Percentiles rank a stretch among this genome's conserved stretches.
Conservation (phyloP, 2,113 vertebrate genomes). For the Pluvianellus socialis region DNA sequence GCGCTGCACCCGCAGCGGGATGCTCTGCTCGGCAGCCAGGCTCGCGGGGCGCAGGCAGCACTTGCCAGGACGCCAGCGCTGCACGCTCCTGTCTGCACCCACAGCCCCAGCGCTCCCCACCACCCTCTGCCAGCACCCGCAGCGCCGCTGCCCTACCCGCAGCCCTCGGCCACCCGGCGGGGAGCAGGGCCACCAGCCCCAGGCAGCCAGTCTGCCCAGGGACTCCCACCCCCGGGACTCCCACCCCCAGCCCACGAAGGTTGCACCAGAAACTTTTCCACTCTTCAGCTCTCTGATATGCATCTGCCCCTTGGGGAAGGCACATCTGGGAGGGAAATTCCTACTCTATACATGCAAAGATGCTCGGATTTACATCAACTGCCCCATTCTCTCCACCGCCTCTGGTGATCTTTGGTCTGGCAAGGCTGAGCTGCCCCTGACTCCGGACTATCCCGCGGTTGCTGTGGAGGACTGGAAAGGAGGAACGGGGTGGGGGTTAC, state of each 20-base stretch:
- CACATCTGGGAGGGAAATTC: neutral
- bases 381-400: neutral
- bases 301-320: neutral
- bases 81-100: neutral
- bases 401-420: neutral
- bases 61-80: accelerated
- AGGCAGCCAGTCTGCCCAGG: neutral
- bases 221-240: neutral
- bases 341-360: neutral
- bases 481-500: too few species aligned
- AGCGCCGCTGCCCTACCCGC: neutral
- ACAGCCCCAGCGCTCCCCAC: neutral
- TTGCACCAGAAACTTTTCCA: neutral
- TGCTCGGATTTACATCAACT: neutral
- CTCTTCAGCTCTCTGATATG: neutral
- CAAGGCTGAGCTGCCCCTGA: neutral
- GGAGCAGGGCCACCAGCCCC: too few species aligned
- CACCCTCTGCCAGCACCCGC: neutral
- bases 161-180: accelerated
- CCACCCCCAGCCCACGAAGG: neutral
- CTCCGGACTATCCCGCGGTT: too few species aligned
- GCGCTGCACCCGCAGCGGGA: neutral
- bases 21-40: neutral
- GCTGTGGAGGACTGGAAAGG: too few species aligned
- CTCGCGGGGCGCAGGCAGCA: neutral